Percentiles rank a stretch among this genome's conserved stretches.
phyloP scores from a whole-genome alignment of 2,113 vertebrate genomes.

The Gracilinanus agilis region DNA sequence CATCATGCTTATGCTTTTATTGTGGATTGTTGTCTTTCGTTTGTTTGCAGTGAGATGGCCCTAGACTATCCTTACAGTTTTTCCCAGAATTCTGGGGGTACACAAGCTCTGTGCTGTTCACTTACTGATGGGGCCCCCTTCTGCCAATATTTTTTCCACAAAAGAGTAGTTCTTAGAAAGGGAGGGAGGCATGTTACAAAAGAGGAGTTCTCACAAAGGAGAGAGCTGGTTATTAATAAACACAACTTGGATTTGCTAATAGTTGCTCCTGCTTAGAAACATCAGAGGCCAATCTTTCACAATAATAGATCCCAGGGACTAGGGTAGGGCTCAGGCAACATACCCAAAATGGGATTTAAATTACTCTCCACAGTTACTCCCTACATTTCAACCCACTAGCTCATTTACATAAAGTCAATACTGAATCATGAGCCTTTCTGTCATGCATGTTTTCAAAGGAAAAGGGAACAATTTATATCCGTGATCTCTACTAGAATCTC shows the following conservation, averaged over 20 bases:
- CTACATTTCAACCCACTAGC: not conserved
- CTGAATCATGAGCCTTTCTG: constrained; percentile 3
- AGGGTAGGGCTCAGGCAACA: not conserved
- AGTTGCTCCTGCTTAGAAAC: not conserved
- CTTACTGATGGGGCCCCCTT: not conserved
- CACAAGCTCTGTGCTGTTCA: not conserved
- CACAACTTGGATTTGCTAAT: not conserved
- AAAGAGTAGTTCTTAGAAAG: not conserved
- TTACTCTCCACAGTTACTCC: not conserved
- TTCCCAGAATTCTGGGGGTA: not conserved
- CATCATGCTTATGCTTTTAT: not conserved
- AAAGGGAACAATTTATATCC: not conserved
- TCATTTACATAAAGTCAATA: constrained; percentile 3
- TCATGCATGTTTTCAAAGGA: not conserved
- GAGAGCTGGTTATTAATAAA: not conserved
- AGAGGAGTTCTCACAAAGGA: not conserved
- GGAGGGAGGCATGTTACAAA: not conserved
- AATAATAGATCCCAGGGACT: not conserved
- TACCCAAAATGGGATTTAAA: constrained; percentile 1
- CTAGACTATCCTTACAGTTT: not conserved
- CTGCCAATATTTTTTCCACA: not conserved
- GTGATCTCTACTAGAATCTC: not conserved
- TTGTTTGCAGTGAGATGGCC: not conserved
- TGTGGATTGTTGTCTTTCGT: not conserved
- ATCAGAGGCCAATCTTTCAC: not conserved